These are phyloP conservation scores for Aurelia aurita complex sp. Pacific DNA, from an alignment of 30 jellyfish, hydroid and myxozoan species.

Conservation along the genomic window DNA sequence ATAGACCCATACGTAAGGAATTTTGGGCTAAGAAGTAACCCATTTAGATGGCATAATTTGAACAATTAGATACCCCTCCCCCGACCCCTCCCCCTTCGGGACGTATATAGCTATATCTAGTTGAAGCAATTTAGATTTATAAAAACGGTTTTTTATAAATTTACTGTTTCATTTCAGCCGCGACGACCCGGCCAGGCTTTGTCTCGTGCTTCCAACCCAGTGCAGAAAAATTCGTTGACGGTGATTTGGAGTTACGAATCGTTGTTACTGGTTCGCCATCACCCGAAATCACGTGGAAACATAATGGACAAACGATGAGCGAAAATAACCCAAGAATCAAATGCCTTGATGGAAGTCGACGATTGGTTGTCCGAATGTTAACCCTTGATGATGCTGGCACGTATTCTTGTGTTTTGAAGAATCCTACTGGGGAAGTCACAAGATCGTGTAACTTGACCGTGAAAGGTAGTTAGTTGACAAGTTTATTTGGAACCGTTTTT, in stretches of 20 bases:
- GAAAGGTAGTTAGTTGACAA: slow-evolving; percentile 6
- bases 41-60: no score
- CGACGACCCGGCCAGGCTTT: slow-evolving; percentile 1
- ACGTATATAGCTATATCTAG: no score
- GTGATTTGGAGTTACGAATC: slow-evolving; percentile 26
- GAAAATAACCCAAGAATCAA: slow-evolving; percentile 19
- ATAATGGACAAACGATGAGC: slow-evolving; percentile 1
- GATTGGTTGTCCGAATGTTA: slow-evolving; percentile 8
- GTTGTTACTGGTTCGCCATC: slow-evolving; percentile 25
- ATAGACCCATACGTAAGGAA: no score
- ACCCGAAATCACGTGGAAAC: slow-evolving; percentile 26
- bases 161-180: background rate
- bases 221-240: slow-evolving; percentile 3
- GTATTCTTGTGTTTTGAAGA: slow-evolving; percentile 40
- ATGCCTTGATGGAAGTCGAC: slow-evolving; percentile 1
- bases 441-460: slow-evolving; percentile 28
- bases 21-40: no score
- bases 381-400: slow-evolving; percentile 39
- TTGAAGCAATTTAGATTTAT: no score
- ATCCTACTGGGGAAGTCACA: slow-evolving; percentile 33
- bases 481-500: no score
- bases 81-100: no score
- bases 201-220: slow-evolving; percentile 12
- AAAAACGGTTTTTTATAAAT: no score
- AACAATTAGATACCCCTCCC: no score